Evolutionary conservation across 2,888 invertebrate genomes (phyloP), one percentile per base, ranked within the genome.

Genomic region (Tromatobia lineatoria): DNA sequence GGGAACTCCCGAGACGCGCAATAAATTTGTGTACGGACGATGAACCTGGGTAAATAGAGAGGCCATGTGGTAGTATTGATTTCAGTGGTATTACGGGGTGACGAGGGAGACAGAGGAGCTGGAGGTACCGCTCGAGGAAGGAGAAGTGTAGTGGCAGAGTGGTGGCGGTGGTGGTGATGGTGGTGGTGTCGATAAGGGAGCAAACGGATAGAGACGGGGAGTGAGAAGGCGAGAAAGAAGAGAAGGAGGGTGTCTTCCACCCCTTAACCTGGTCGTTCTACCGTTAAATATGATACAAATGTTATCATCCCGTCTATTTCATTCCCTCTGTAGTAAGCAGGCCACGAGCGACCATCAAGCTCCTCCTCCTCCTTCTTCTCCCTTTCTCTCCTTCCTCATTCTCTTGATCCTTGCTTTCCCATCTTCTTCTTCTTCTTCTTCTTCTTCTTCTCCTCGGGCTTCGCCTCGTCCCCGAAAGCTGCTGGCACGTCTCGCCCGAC

Each of bases 251-350:
- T 87, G 89, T 89, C 89, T 90, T 88, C 90, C 86, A 88, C 90
- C 90, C 90, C 91, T 91, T 89, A 90, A 89, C 91, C 89, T 90
- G 91, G 89, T 90, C 91, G 89, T 90, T 91, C 91, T 90, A 91
- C 89, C 92, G 91, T 92, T 92, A 92, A 92, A 92, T 92, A 84
- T 84, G 80, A 92, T 92, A 92, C 92, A 92, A 92, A 92, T 92
- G 92, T 92, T 92, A 92, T 92, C 92, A 91, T 91, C 91, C 90
- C 91, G 90, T 90, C 91, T 90, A 90, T 92, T 90, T 89, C 90
- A 89, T 88, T 88, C 87, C 88, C 88, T 86, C 82, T 83, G 66
- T 77, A 74, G 80, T 81, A 64, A 74, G 69, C 78, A 80, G 82
- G 77, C 86, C 83, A 86, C 83, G 79, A 74, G 77, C 79, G 85